These are phyloP conservation scores for Eulemur mongoz DNA, from an alignment of 2,797 vertebrate genomes.

Conservation along the genomic window DNA sequence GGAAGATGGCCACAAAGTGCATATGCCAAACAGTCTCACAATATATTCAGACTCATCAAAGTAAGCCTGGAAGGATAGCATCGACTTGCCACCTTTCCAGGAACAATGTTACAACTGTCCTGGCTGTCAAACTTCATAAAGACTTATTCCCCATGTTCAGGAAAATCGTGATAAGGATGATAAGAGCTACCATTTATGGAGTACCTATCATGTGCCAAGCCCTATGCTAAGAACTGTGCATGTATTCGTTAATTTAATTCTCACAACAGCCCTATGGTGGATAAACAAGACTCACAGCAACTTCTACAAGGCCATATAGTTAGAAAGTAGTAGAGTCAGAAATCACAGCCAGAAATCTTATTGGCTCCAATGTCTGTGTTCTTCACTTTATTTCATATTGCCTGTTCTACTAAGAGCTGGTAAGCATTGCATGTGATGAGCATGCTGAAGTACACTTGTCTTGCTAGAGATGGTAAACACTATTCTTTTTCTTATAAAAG, in stretches of 20 bases:
- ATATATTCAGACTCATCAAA: slow-evolving; percentile 44
- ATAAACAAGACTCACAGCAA: background rate
- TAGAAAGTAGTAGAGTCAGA: background rate
- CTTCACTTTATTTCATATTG: background rate
- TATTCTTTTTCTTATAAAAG: slow-evolving; percentile 26
- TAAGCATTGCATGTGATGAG: background rate
- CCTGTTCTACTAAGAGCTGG: background rate
- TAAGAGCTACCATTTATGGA: background rate
- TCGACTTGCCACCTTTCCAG: slow-evolving; percentile 29
- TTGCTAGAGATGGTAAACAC: slow-evolving; percentile 10
- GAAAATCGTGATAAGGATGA: background rate
- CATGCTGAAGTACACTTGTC: background rate
- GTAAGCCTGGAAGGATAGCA: background rate
- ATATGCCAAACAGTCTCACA: slow-evolving; percentile 22
- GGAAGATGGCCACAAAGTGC: background rate
- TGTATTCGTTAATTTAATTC: background rate
- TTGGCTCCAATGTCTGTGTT: background rate
- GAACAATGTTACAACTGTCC: slow-evolving; percentile 31
- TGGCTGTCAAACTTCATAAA: background rate
- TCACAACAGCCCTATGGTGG: background rate
- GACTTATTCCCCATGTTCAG: background rate
- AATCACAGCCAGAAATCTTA: background rate
- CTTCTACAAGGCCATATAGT: background rate
- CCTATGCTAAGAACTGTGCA: background rate
- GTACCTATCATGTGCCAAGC: background rate